Percentiles rank a stretch among this genome's conserved stretches.
Evolutionary conservation across 2,888 invertebrate genomes (phyloP).

Genomic region (Lasioglossum villosulum): DNA sequence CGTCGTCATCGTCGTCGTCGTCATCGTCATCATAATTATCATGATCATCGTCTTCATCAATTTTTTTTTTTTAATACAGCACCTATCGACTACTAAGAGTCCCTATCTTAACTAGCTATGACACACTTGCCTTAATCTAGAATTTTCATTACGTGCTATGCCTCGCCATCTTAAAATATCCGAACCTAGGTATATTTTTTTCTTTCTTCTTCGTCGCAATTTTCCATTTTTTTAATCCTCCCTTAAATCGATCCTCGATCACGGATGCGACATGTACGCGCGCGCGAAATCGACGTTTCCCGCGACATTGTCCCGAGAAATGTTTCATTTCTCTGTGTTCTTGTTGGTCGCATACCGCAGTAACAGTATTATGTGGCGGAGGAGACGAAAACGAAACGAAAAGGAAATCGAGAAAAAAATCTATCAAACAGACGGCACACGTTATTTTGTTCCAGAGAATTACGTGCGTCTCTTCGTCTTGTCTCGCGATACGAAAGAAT

Average conservation of each 20-base stretch:
- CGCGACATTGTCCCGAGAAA: constrained; percentile 34
- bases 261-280: constrained; percentile 46
- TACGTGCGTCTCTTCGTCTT: constrained; percentile 42
- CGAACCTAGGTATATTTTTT: constrained; percentile 62
- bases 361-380: constrained; percentile 53
- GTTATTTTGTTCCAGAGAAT: constrained; percentile 52
- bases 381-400: constrained; percentile 51
- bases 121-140: constrained; percentile 86
- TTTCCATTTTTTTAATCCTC: constrained; percentile 18
- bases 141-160: constrained; percentile 75
- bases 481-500: constrained; percentile 38
- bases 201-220: constrained; percentile 32
- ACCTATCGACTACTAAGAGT: constrained; percentile 85
- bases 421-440: constrained; percentile 46
- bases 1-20: neutral
- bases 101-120: constrained; percentile 81
- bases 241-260: constrained; percentile 58
- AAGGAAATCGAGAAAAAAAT: constrained; percentile 18
- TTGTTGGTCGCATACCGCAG: constrained; percentile 58
- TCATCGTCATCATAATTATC: neutral
- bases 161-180: constrained; percentile 76
- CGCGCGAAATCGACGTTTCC: constrained; percentile 3
- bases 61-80: constrained; percentile 85
- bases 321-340: constrained; percentile 17
- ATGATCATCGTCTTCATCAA: neutral